Evolutionary conservation across 2,113 vertebrate species (phyloP).

Genomic region (Oostethus manadensis): DNA sequence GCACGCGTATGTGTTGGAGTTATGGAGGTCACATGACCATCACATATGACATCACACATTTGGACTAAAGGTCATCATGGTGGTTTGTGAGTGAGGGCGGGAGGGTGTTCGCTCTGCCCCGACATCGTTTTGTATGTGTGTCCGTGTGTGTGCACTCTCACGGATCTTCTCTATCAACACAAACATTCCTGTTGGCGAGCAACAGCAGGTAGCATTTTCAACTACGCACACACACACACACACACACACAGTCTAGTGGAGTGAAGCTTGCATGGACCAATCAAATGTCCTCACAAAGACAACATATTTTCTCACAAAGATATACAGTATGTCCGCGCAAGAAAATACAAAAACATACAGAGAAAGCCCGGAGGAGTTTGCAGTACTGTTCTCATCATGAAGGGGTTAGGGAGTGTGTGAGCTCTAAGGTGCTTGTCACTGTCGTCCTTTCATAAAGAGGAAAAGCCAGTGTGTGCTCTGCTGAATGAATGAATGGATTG

Average conservation of each 20-base stretch:
- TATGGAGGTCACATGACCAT: neutral
- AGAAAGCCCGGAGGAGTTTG: no score
- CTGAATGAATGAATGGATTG: no score
- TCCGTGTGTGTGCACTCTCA: slow-evolving; percentile 36
- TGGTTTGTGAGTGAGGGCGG: neutral
- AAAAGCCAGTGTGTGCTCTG: no score
- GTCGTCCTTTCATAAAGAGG: no score
- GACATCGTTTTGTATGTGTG: neutral
- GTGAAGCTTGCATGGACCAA: no score
- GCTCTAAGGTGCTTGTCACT: no score
- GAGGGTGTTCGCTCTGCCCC: neutral
- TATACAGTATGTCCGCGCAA: no score
- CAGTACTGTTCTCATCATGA: no score
- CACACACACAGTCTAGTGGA: neutral
- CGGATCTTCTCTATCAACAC: slow-evolving; percentile 1
- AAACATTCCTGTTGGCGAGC: neutral
- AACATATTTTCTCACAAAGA: no score
- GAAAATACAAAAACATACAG: no score
- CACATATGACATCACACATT: neutral
- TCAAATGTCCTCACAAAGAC: no score
- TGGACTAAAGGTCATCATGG: neutral
- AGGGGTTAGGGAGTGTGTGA: no score
- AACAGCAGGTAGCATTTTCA: neutral
- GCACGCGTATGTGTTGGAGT: neutral
- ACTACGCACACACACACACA: neutral